These are phyloP conservation scores for Tychaedon coryphoeus DNA, from an alignment of 2,113 vertebrate species.

Conservation along the genomic window DNA sequence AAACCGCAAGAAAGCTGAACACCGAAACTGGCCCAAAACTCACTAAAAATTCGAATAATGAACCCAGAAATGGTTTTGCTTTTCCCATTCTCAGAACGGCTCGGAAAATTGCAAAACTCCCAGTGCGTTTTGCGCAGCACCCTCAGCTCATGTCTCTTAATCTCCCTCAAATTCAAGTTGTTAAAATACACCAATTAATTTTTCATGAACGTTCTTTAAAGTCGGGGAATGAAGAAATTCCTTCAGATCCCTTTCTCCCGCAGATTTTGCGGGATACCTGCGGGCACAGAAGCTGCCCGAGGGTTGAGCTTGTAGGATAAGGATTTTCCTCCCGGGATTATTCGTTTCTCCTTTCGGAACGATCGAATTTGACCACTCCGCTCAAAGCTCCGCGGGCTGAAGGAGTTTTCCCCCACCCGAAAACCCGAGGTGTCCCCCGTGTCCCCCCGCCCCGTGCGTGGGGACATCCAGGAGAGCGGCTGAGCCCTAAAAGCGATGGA, in stretches of 20 bases:
- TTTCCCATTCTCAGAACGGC: neutral
- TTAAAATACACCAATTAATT: accelerated
- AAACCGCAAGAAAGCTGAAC: accelerated
- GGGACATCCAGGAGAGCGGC: neutral
- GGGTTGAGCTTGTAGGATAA: accelerated
- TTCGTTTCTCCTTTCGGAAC: neutral
- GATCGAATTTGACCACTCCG: neutral
- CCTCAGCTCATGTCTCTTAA: neutral
- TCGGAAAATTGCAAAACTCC: accelerated
- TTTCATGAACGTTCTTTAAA: neutral
- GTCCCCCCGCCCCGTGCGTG: neutral
- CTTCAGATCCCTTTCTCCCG: neutral
- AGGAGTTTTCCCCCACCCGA: accelerated
- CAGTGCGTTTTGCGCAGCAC: neutral
- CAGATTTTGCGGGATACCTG: neutral
- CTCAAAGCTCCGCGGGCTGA: neutral
- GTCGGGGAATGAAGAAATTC: accelerated
- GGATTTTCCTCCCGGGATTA: neutral
- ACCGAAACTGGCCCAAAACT: neutral
- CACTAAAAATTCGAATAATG: neutral
- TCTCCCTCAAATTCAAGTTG: neutral
- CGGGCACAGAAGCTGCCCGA: neutral
- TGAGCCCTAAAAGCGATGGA: neutral
- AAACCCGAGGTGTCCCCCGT: no score
- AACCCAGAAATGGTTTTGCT: neutral